Evolutionary conservation across 2,797 vertebrate genomes (phyloP), one percentile per base, ranked within the genome.

Genomic region (Taeniopygia guttata): DNA sequence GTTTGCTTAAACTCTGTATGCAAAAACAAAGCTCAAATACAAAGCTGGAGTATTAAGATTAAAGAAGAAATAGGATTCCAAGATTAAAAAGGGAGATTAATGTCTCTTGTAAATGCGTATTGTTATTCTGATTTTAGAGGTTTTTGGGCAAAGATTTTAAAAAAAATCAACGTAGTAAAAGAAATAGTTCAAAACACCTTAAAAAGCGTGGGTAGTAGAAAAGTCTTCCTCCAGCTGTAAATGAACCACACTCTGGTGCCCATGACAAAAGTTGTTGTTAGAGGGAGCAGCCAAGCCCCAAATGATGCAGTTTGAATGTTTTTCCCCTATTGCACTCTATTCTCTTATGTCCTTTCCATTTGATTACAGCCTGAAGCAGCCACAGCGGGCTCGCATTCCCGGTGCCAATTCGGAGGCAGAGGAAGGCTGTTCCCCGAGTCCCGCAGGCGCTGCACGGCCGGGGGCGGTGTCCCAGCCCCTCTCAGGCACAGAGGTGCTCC

Each of bases 1-100:
- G 62, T 93, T 94, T 94, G 58, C 90, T 94, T 96, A 93, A 96
- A 90, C 93, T 87, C 77, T 25, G 32, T 75, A 58, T 91, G 93
- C 89, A 93, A 95, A 95, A 76, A 69, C 48, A 83, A 77, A 93
- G 81, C 89, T 79, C 74, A 89, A 56, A 95, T 86, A 75, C 70
- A 68, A 96, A 94, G 85, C 63, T 74, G 38, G 63, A 79, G 63
- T 87, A 86, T 93, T 96, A 87, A 91, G 87, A 94, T 96, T 96
- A 94, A 95, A 96, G 95, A 92, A 88, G 52, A 90, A 60, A 67
- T 89, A 88, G 18, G 51, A 89, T 93, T 70, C 63, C 59, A 68
- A 94, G 91, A 94, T 94, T 94, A 96, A 91, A 83, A 95, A 76
- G n/a, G n/a, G 45, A 93, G 87, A 79, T 88, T 70, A 94, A 94